phyloP scores from a whole-genome alignment of 2,113 vertebrate genomes.

The Gila orcuttii region DNA sequence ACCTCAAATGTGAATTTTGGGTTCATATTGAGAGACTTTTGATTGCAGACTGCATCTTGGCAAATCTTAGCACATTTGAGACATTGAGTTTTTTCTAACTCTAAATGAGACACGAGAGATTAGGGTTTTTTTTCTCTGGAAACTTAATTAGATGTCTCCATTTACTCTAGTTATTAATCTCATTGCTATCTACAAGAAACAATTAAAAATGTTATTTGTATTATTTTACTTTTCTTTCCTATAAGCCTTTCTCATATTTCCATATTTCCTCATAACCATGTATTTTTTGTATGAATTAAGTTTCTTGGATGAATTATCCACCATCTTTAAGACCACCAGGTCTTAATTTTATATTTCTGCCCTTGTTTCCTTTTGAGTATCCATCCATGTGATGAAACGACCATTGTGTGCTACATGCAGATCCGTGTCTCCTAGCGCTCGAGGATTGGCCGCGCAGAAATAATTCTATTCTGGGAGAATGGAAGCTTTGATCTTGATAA shows the following conservation, averaged over 20 bases:
- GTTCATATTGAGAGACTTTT: too few species aligned
- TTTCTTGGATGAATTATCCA: neutral
- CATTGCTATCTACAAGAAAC: neutral
- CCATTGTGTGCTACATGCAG: slow-evolving; percentile 7
- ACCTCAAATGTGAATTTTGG: too few species aligned
- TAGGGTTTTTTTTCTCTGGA: neutral
- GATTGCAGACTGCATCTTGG: too few species aligned
- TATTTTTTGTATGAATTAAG: neutral
- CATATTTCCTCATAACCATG: too few species aligned
- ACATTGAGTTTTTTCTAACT: too few species aligned
- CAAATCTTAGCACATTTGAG: too few species aligned
- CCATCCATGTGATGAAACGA: neutral
- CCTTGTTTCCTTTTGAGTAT: neutral
- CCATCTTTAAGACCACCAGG: neutral
- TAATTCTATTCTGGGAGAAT: slow-evolving; percentile 57
- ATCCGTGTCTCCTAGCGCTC: slow-evolving; percentile 49
- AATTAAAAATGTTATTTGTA: neutral
- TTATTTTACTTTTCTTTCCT: neutral
- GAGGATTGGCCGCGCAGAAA: slow-evolving; percentile 31
- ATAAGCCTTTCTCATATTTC: neutral
- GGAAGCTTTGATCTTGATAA: slow-evolving; percentile 69
- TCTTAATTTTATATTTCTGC: neutral
- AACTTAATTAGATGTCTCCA: neutral
- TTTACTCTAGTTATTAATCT: neutral
- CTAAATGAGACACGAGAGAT: neutral